Percentiles rank a stretch among this genome's conserved stretches.
phyloP scores from a whole-genome alignment of 2,797 vertebrate genomes.

The Luscinia megarhynchos region DNA sequence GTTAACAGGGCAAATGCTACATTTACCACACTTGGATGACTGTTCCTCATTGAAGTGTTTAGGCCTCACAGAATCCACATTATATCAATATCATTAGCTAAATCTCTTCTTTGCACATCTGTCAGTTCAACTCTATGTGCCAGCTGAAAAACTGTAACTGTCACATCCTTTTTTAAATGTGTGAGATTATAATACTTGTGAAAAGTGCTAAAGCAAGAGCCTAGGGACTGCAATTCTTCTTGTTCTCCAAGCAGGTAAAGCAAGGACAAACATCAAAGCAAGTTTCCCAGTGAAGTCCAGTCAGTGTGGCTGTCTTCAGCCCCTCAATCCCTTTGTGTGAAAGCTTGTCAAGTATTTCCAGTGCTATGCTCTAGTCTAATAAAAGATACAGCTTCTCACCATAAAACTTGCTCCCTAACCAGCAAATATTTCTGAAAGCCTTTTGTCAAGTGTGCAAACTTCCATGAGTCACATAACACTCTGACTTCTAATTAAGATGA shows the following conservation, averaged over 20 bases:
- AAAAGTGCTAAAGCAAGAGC: constrained; percentile 33
- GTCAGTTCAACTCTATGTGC: constrained; percentile 3
- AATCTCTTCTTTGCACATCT: constrained; percentile 46
- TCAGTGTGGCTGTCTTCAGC: background rate
- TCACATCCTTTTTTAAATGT: constrained; percentile 33
- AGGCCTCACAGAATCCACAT: background rate
- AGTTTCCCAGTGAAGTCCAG: background rate
- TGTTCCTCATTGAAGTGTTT: background rate
- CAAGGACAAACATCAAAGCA: background rate
- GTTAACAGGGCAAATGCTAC: background rate
- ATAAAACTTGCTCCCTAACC: background rate
- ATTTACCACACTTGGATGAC: background rate
- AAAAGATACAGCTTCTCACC: background rate
- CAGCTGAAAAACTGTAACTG: constrained; percentile 38
- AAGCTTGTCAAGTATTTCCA: background rate
- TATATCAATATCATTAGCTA: constrained; percentile 42
- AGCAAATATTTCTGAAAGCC: background rate
- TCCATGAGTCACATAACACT: background rate
- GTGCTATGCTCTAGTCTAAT: background rate
- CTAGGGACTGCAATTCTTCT: background rate
- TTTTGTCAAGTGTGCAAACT: background rate
- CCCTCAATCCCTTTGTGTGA: background rate
- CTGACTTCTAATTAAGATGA: constrained; percentile 16
- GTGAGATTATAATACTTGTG: constrained; percentile 37
- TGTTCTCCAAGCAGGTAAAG: constrained; percentile 15